Conservation (phyloP, 2,888 invertebrate species). For the Epinotia brunnichana region DNA sequence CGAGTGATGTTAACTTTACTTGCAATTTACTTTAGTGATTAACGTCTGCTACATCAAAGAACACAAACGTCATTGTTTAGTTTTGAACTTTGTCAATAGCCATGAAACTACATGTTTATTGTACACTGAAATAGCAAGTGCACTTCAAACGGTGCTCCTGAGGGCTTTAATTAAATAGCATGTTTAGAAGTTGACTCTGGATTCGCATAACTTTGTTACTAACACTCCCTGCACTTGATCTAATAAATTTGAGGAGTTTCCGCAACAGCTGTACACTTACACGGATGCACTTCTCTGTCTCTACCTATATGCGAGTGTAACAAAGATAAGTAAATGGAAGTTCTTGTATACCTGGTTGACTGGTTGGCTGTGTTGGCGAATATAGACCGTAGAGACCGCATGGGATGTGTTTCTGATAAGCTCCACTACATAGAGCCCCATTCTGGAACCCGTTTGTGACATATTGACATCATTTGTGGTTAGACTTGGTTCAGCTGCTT, state of each 20-base stretch:
- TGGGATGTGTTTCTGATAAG: too few relatives aligned
- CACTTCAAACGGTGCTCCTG: slow-evolving; percentile 1
- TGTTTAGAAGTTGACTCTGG: slow-evolving; percentile 25
- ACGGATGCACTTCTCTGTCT: not conserved
- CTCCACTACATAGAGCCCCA: not conserved
- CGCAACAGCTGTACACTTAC: slow-evolving; percentile 1
- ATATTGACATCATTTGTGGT: not conserved
- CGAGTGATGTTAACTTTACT: not conserved
- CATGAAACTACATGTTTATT: slow-evolving; percentile 29
- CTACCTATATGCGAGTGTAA: not conserved
- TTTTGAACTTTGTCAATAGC: slow-evolving; percentile 24
- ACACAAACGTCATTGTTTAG: slow-evolving; percentile 17
- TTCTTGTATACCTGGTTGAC: not conserved
- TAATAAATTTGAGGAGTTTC: slow-evolving; percentile 25
- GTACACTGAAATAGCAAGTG: slow-evolving; percentile 27
- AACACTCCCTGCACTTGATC: slow-evolving; percentile 11
- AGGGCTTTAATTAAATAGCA: slow-evolving; percentile 32
- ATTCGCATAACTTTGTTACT: slow-evolving; percentile 31
- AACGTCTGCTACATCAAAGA: slow-evolving; percentile 12
- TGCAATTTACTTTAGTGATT: slow-evolving; percentile 25
- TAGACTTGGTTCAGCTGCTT: not conserved
- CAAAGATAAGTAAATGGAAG: not conserved
- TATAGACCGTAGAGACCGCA: not conserved
- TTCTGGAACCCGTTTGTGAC: not conserved
- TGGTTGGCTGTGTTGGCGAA: too few relatives aligned